Evolutionary conservation across 2,797 vertebrate genomes (phyloP).

Genomic region (Phalanger gymnotis): DNA sequence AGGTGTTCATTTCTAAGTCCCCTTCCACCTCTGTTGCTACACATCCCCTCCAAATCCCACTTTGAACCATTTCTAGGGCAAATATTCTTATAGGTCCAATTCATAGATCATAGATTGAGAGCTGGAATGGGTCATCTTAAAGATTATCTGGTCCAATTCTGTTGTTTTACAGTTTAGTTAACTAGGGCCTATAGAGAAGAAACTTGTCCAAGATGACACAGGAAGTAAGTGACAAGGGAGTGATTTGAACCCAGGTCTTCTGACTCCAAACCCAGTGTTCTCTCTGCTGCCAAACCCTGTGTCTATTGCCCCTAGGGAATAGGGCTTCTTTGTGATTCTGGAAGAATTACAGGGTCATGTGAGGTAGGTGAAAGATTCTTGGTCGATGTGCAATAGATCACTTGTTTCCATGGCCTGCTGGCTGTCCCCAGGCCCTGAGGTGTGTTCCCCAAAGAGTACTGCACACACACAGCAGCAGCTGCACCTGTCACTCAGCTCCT

Average conservation of each 20-base stretch:
- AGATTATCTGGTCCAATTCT: not conserved
- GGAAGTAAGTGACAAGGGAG: not conserved
- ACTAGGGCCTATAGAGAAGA: not conserved
- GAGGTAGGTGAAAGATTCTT: not conserved
- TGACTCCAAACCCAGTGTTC: not conserved
- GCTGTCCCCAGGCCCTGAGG: not conserved
- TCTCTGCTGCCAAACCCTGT: not conserved
- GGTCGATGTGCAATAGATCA: not conserved
- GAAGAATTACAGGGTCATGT: not conserved
- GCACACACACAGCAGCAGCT: slow-evolving; percentile 7
- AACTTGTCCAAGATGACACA: not conserved
- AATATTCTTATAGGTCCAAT: not conserved
- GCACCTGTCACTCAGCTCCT: slow-evolving; percentile 14
- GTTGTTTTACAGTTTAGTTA: not conserved
- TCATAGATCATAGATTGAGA: not conserved
- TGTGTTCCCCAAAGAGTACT: not conserved
- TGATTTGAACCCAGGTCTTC: not conserved
- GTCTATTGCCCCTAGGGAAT: not conserved
- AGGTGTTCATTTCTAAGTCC: not conserved
- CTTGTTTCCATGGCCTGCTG: not conserved
- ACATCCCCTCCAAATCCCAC: not conserved
- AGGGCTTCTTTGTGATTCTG: not conserved
- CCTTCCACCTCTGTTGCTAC: not conserved
- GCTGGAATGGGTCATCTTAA: not conserved
- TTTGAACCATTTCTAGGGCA: not conserved